phyloP scores from a whole-genome alignment of 2,888 invertebrate genomes.

The Watsonalla cultraria region DNA sequence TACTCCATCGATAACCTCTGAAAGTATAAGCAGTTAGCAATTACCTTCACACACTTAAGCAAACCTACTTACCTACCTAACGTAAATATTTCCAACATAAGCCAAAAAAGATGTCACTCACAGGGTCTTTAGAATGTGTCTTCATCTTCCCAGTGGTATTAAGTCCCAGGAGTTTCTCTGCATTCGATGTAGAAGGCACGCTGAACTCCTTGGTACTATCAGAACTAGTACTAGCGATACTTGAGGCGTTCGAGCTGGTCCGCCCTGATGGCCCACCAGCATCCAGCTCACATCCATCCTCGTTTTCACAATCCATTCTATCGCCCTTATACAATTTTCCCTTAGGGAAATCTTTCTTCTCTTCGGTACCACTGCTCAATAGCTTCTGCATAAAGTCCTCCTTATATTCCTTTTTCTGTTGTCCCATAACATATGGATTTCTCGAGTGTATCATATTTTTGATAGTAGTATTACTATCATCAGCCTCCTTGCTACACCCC shows the following conservation, averaged over 20 bases:
- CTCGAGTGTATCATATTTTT: slow-evolving; percentile 59
- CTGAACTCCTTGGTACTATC: slow-evolving; percentile 58
- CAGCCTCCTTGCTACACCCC: slow-evolving; percentile 62
- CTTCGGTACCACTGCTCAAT: slow-evolving; percentile 53
- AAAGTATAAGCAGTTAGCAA: slow-evolving; percentile 16
- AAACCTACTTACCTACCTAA: too few species aligned
- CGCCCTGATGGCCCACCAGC: slow-evolving; percentile 48
- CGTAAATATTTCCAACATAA: too few species aligned
- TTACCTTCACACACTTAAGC: background rate
- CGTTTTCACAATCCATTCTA: slow-evolving; percentile 42
- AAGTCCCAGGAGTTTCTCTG: slow-evolving; percentile 62
- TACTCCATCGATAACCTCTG: slow-evolving; percentile 49
- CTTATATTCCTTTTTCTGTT: slow-evolving; percentile 38
- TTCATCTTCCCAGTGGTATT: slow-evolving; percentile 43
- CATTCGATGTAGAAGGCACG: slow-evolving; percentile 67
- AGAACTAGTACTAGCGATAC: slow-evolving; percentile 58
- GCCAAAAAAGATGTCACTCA: slow-evolving; percentile 19
- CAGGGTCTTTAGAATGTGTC: slow-evolving; percentile 46
- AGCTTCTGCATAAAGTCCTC: slow-evolving; percentile 67
- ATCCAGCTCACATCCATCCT: slow-evolving; percentile 44
- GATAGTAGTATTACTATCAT: slow-evolving; percentile 58
- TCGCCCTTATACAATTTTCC: slow-evolving; percentile 68
- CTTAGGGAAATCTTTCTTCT: slow-evolving; percentile 64
- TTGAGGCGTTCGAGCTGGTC: slow-evolving; percentile 63
- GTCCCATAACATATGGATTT: slow-evolving; percentile 36